Base-by-base conservation (phyloP, 37 sponge, comb jelly and placozoan genomes). In the Axinella damicornis region DNA sequence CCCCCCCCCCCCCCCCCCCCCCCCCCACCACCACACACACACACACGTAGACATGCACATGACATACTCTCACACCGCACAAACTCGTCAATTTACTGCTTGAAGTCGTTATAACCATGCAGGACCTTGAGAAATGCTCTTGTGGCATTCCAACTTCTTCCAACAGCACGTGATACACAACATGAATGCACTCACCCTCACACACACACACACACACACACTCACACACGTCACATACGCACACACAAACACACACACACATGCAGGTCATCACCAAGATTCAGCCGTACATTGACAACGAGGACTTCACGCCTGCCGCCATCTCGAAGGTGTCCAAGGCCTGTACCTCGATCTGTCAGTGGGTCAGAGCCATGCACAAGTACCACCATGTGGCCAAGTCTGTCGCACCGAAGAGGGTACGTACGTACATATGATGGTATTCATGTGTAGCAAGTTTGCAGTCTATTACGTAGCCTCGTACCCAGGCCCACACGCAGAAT, bases 331-430 rank as follows among this genome's bases (percentile, higher is more conserved):
- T 96, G 53, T 96, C 96, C 36, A 91, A 85, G 25, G 99, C 99
- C 18, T 98, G 99, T 55, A 98, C 94, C 25, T 98, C 99, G 36
- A 98, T 98, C 57, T 98, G 99, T 82, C 91, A 89, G 87, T 98
- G 99, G 99, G 93, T 89, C 9, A 61, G 99, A 52, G 99, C 99
- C 33, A 98, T 98, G 99, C 95, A 98, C 96, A 98, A 98, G 84
- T 98, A 96, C 66, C 96, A 98, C 85, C 92, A 92, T 79, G 99
- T 98, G 64, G 77, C 96, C 57, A 96, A 89, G 70, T 81, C 86
- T 41, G 99, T 98, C 20, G 99, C 96, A 66, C 99, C 99, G 0
- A 98, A 98, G 69, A 87, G 96, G 59, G 98, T 92, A 82, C 87
- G 95, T 46, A 46, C 9, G 46, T 46, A 4, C 9, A 46, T 46